Evolutionary conservation across 2,797 vertebrate species (phyloP), one percentile per base, ranked within the genome.

Genomic region (Parauchenoglanis ngamensis): DNA sequence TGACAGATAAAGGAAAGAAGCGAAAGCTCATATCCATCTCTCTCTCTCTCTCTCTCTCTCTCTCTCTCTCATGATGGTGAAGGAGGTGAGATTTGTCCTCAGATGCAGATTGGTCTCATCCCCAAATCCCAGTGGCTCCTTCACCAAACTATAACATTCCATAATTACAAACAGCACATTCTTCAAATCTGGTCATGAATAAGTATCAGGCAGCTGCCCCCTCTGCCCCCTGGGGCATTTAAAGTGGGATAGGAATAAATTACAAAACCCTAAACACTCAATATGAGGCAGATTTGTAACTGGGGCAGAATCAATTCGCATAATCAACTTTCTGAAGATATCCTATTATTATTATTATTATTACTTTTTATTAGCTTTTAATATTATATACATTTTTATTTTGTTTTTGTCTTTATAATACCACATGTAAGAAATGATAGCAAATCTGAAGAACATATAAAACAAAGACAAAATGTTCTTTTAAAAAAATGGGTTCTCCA

Each of bases 1-100:
- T 86, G 75, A 87, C 73, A 83, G 72, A 59, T 87, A 84, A 84
- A 77, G 81, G 35, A 82, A 83, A 83, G 79, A 54, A 73, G 21
- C 40, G 0, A 49, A 76, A 52, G 79, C 86, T 54, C 61, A 78
- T 67, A 84, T 84, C 67, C 83, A 84, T 23, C 82, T 84, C 70
- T 84, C 28, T 70, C 28, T 49, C 56, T 15, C 49, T 0, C 1
- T 77, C 46, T 40, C 75, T 77, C 75, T 77, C 75, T 54, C 75
- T 52, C 44, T 2, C 46, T 57, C 15, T 59, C 56, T 59, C 12
- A 63, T 40, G 61, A 44, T 46, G 79, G 63, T 44, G 79, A 81
- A 81, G 5, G 79, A 67, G 40, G 61, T 52, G 31, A 81, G 35
- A 46, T 78, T 61, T 81, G 13, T 65, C 59, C 13, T 83, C 80